Base-by-base conservation (phyloP, 2,113 vertebrate genomes). In the Gulo gulo region DNA sequence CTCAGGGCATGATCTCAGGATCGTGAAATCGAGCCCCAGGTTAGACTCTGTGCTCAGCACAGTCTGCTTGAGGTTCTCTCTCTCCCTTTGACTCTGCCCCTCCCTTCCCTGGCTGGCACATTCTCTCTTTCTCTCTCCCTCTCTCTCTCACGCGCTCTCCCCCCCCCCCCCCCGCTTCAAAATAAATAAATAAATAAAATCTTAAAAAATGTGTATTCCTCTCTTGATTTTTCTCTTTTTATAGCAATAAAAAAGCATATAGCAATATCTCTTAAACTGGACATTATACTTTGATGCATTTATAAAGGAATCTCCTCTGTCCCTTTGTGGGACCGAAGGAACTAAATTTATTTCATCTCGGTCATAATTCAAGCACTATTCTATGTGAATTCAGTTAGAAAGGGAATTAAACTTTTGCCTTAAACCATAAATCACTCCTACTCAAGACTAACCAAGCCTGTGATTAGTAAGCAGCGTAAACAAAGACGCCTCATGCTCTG, bases 311-410 rank as follows among this genome's bases (percentile, higher is more conserved):
- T 26, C 57, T 84, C 65, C 15, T 71, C 55, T 31, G n/a, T 65
- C 65, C 79, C 47, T 91, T 69, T 63, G 61, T 12, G 79, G 59
- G 55, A 71, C 61, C 76, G 15, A 90, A 78, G 61, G 36, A 93
- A 92, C 21, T 82, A 73, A 55, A 95, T 91, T 45, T 82, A 95
- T 82, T 92, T 88, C 31, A 88, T 31, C 7, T 81, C 24, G 39
- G 23, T 23, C 88, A 88, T 61, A 94, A 96, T 47, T 65, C 52
- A 39, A 94, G 59, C 45, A 96, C 31, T 95, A 26, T 5, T 90
- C 31, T 63, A 87, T 18, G 16, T 84, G 65, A 84, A 94, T 79
- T 93, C 78, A 89, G 31, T 96, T 55, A 89, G 82, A 93, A 95
- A 83, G 24, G 42, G 69, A 91, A 84, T 36, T 94, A 55, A 95